phyloP scores from a whole-genome alignment of 2,888 invertebrate species.

The Meiosimyza decipiens region DNA sequence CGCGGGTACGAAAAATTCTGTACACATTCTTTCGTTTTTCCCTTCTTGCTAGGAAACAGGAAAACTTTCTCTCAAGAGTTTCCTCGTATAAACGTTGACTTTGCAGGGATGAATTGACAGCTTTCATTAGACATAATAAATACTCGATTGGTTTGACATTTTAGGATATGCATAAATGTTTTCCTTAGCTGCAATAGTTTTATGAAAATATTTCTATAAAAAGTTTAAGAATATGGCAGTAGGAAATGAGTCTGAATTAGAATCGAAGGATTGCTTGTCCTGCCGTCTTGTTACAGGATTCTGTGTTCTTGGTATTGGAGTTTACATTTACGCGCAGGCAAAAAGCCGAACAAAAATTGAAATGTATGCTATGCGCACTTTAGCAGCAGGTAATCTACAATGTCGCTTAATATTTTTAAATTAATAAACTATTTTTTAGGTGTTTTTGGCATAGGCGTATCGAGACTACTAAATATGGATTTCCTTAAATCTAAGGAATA shows the following conservation, averaged over 20 bases:
- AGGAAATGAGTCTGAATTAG: not conserved
- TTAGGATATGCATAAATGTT: no score
- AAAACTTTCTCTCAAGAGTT: no score
- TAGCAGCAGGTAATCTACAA: conserved; percentile 52
- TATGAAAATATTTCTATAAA: not conserved
- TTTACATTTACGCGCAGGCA: conserved; percentile 71
- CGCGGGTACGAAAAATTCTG: no score
- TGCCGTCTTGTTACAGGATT: conserved; percentile 73
- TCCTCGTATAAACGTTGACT: no score
- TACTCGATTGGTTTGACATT: no score
- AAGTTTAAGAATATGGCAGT: not conserved
- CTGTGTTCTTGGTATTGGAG: conserved; percentile 74
- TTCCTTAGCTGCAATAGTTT: no score
- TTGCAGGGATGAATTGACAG: no score
- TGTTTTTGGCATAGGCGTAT: conserved; percentile 71
- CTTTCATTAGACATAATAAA: no score
- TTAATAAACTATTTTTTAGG: conserved; percentile 60
- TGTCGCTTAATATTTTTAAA: not conserved
- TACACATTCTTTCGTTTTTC: no score
- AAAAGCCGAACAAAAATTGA: conserved; percentile 65
- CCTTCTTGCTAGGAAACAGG: no score
- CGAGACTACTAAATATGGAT: conserved; percentile 69
- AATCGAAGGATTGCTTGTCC: conserved; percentile 69
- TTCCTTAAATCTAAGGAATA: conserved; percentile 50
- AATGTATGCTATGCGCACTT: conserved; percentile 50